A percentile compares a stretch with the other conserved stretches of the same genome.
Evolutionary conservation across 1,140 invertebrate genomes (phyloP).

Genomic region (Coptotermes formosanus): DNA sequence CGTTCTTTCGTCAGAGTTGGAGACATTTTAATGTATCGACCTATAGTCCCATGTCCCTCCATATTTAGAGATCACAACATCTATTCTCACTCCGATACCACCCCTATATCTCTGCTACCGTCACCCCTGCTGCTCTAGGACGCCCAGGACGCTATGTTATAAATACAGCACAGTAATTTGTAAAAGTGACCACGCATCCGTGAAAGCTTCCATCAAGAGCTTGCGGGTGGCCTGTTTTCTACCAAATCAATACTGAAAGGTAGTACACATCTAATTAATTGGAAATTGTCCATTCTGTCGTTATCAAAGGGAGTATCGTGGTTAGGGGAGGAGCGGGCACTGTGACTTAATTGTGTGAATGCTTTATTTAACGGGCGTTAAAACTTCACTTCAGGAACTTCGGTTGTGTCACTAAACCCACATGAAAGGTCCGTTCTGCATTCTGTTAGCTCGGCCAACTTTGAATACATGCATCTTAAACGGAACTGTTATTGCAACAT

Average conservation of each 20-base stretch:
- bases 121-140: too few relatives aligned
- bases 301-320: neutral
- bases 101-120: too few relatives aligned
- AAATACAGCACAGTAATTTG: neutral
- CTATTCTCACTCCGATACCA: too few relatives aligned
- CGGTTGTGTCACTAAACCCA: neutral
- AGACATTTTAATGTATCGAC: too few relatives aligned
- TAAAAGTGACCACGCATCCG: neutral
- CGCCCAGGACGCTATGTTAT: neutral
- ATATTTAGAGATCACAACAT: too few relatives aligned
- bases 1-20: too few relatives aligned
- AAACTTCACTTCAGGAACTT: neutral
- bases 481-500: too few relatives aligned
- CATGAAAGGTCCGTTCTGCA: neutral
- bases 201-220: neutral
- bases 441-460: too few relatives aligned
- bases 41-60: too few relatives aligned
- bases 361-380: neutral
- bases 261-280: constrained; percentile 7
- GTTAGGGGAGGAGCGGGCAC: neutral
- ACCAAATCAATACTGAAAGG: neutral
- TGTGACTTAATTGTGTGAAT: neutral
- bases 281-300: constrained; percentile 10
- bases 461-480: too few relatives aligned
- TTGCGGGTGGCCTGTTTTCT: neutral